These are phyloP conservation scores for Nipponia nippon DNA, from an alignment of 2,113 vertebrate genomes.

Conservation along the genomic window DNA sequence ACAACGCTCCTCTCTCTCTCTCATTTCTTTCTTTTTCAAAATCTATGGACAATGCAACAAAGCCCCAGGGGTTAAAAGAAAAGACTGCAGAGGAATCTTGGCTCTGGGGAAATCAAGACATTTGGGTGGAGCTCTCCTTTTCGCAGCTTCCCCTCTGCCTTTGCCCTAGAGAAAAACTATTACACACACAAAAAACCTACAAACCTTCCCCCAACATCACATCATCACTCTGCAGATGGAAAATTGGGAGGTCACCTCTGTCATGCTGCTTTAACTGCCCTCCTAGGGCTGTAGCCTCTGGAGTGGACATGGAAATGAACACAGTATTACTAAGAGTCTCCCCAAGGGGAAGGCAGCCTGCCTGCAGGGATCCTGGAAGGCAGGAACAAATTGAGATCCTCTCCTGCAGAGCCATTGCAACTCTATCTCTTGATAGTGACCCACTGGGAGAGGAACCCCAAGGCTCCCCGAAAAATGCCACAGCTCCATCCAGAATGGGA, in stretches of 20 bases:
- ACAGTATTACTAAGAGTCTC: constrained; percentile 68
- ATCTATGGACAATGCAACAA: constrained; percentile 24
- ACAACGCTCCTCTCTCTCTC: constrained; percentile 34
- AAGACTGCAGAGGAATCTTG: constrained; percentile 34
- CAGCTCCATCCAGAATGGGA: not conserved
- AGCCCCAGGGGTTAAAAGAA: constrained; percentile 39
- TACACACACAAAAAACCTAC: not conserved
- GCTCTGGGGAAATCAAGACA: constrained; percentile 40
- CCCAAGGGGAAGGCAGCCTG: constrained; percentile 13
- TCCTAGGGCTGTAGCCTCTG: constrained; percentile 7
- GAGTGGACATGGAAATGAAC: constrained; percentile 42
- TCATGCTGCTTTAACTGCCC: constrained; percentile 68
- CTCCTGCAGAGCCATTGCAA: constrained; percentile 29
- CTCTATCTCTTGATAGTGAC: not conserved
- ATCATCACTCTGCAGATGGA: constrained; percentile 49
- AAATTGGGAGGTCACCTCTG: constrained; percentile 44
- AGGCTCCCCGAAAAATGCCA: not conserved
- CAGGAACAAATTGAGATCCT: not conserved
- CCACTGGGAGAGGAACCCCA: not conserved
- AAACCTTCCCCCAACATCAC: not conserved
- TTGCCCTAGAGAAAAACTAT: constrained; percentile 18
- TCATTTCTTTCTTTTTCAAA: constrained; percentile 41
- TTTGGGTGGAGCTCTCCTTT: constrained; percentile 49
- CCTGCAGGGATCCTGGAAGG: constrained; percentile 12
- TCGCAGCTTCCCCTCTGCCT: constrained; percentile 49